Conservation (phyloP, 2,797 vertebrate genomes). For the Hydrolagus colliei region DNA sequence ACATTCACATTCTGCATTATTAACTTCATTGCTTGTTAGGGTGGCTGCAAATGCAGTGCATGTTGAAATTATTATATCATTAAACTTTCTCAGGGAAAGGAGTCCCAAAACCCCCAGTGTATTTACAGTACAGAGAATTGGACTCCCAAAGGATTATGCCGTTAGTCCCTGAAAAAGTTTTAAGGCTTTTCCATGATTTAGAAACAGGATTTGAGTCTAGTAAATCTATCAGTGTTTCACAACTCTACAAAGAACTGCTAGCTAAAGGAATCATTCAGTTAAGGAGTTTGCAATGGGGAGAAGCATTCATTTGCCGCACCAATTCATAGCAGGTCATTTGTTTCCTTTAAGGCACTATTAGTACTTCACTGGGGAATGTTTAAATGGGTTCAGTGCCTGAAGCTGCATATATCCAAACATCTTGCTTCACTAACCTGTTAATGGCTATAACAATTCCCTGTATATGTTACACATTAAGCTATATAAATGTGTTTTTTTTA, state of each 20-base stretch:
- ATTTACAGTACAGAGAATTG: background rate
- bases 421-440: background rate
- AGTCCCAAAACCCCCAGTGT: background rate
- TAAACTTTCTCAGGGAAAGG: background rate
- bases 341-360: background rate
- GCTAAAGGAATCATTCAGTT: background rate
- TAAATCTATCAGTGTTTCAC: background rate
- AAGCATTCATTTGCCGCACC: background rate
- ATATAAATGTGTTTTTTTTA: no score
- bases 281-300: background rate
- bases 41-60: background rate
- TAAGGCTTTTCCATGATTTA: background rate
- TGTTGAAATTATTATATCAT: slow-evolving; percentile 22
- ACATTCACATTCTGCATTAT: background rate
- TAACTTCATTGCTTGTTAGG: background rate
- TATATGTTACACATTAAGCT: background rate
- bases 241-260: background rate
- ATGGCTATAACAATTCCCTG: background rate
- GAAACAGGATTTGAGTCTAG: background rate
- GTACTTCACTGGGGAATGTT: background rate
- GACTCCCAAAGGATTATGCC: background rate
- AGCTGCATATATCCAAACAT: background rate
- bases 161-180: background rate
- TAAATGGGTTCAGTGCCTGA: background rate
- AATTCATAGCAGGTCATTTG: background rate